A percentile compares a stretch with the other conserved stretches of the same genome.
Evolutionary conservation across 2,113 vertebrate genomes (phyloP).

Genomic region (zebrafish (Danio rerio)): GRCz12tu NC_133194.1:11545501-11546000

Average conservation of each 20-base stretch:
- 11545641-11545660: background rate
- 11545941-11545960: background rate
- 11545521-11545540: background rate
- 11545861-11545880: constrained; percentile 36
- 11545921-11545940: constrained; percentile 40
- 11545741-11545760: constrained; percentile 33
- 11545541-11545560: background rate
- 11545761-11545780: constrained; percentile 26
- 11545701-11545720: background rate
- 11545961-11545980: background rate
- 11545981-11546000: background rate
- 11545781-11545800: constrained; percentile 13
- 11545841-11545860: constrained; percentile 42
- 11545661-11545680: background rate
- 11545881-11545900: constrained; percentile 34
- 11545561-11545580: background rate
- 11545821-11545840: constrained; percentile 52
- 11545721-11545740: constrained; percentile 4
- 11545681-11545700: background rate
- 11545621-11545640: background rate
- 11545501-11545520: background rate
- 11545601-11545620: background rate
- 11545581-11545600: background rate
- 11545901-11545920: constrained; percentile 19
- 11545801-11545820: constrained; percentile 31